Base-by-base conservation (phyloP, 92 coral and sea anemone genomes). In the Siderastrea siderea region DNA sequence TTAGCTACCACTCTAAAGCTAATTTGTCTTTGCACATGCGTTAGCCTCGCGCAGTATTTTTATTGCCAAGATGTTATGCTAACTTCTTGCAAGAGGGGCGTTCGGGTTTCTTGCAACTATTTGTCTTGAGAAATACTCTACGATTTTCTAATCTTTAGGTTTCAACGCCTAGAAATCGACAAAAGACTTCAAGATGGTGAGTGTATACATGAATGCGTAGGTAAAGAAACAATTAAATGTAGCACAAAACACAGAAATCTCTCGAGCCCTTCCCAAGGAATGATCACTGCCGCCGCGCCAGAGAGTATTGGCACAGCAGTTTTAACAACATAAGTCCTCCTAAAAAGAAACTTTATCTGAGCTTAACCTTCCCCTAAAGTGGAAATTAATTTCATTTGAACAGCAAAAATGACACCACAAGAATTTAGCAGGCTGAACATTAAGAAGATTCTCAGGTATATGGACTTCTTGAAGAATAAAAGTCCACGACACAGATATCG, bases 401-500 rank as follows among this genome's bases (percentile, higher is more conserved):
- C 80, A 91, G 98, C 97, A 45, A 69, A 71, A 60, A 88, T 98
- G 53, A 84, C 52, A 71, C 71, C 74, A 84, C 82, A 90, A 38
- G 89, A 58, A 15, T 98, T 98, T 52, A 77, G 82, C 58, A 45
- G 83, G 68, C 92, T 98, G 72, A 89, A 96, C 48, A 92, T 94
- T 45, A 87, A 93, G 88, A 94, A 89, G 81, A 86, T 98, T 53
- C 71, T 92, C 62, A 84, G 69, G 66, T 98, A 90, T 61, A 70
- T 98, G 70, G 93, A 91, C 68, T 96, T 90, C 90, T 62, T 95
- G 89, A 96, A 98, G 45, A 61, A 68, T 12, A 98, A 98, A 45
- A 96, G 95, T 61, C 99, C 99, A 12, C 94, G 95, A 4, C 97
- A 98, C 66, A 91, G 99, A 64, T 80, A 94, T 16, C 94, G 99